These are phyloP conservation scores for Axea sp. DNA, from an alignment of 2,888 invertebrate species.

Conservation along the genomic window DNA sequence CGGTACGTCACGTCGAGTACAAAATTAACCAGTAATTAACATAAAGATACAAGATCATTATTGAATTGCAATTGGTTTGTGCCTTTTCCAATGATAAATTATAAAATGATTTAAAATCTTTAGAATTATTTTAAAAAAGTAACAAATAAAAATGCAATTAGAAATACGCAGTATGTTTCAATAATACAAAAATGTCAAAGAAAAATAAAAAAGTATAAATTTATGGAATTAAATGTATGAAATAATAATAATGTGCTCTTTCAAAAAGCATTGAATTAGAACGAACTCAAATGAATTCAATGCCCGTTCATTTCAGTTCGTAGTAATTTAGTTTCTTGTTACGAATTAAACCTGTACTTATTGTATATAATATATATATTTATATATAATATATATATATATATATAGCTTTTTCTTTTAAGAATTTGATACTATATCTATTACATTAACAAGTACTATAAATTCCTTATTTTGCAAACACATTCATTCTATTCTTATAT, in stretches of 20 bases:
- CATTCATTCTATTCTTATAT: constrained; percentile 57
- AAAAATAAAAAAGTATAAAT: neutral
- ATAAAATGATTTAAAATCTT: neutral
- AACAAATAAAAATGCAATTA: neutral
- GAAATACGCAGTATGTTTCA: too few species aligned
- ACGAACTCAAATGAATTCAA: constrained; percentile 36
- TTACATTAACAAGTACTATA: constrained; percentile 61
- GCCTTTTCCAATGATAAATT: neutral
- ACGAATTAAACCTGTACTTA: constrained; percentile 33
- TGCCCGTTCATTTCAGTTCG: constrained; percentile 31
- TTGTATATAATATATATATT: constrained; percentile 56
- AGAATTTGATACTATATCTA: constrained; percentile 58
- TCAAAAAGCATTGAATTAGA: constrained; percentile 12
- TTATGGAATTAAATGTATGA: constrained; percentile 1
- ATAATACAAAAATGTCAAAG: too few species aligned
- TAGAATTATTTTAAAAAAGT: neutral
- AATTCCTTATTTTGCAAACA: constrained; percentile 62
- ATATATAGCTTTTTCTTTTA: constrained; percentile 55
- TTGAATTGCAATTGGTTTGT: constrained; percentile 14
- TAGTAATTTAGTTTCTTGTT: constrained; percentile 25
- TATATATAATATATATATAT: constrained; percentile 48
- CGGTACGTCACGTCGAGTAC: constrained; percentile 23
- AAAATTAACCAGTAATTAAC: constrained; percentile 1
- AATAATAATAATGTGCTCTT: constrained; percentile 17
- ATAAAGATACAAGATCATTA: neutral